phyloP scores from a whole-genome alignment of 2,888 invertebrate species.

The Tipula unca region DNA sequence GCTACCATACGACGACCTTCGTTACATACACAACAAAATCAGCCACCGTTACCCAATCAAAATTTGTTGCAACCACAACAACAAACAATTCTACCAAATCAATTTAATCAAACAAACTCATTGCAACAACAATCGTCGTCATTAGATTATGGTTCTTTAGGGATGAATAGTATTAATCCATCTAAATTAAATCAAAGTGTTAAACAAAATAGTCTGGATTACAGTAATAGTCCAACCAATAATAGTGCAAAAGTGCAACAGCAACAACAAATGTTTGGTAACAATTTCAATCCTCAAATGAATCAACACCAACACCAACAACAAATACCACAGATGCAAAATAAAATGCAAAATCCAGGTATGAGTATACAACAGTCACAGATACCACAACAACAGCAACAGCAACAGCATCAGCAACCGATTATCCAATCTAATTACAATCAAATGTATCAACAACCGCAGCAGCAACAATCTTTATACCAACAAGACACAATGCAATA shows the following conservation, averaged over 20 bases:
- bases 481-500: constrained; percentile 29
- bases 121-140: background rate
- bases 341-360: background rate
- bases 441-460: constrained; percentile 29
- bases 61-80: constrained; percentile 26
- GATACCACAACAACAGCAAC: constrained; percentile 27
- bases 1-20: constrained; percentile 32
- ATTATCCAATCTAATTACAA: constrained; percentile 32
- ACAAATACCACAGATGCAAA: background rate
- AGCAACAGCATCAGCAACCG: constrained; percentile 28
- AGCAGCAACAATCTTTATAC: constrained; percentile 32
- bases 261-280: background rate
- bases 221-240: background rate
- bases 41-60: constrained; percentile 34
- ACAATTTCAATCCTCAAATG: background rate
- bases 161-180: background rate
- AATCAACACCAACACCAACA: background rate
- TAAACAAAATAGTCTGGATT: background rate
- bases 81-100: background rate
- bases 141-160: background rate
- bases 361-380: constrained; percentile 17
- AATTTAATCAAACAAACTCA: constrained; percentile 23
- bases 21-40: constrained; percentile 38
- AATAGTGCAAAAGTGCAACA: background rate
- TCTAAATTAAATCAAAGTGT: background rate